Evolutionary conservation across 2,888 invertebrate species (phyloP), one percentile per base, ranked within the genome.

Genomic region (Drosophila colorata): DNA sequence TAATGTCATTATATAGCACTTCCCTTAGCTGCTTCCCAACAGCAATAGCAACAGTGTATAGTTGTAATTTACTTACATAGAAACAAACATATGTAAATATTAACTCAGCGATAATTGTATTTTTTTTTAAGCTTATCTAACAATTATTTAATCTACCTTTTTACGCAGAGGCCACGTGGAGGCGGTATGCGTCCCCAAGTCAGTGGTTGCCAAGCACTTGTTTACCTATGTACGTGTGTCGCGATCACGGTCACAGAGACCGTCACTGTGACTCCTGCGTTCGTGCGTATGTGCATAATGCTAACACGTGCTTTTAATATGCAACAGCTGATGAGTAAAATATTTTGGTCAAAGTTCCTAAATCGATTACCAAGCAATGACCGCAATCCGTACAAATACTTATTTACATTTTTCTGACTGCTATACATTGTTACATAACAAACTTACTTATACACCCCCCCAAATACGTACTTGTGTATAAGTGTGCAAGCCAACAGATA

Each of bases 261-360:
- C 1, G n/a, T 44, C n/a, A 25, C n/a, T 31, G 53, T 55, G 40
- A 43, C 14, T 11, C 46, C 7, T 7, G 16, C 31, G 49, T 43
- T 38, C 37, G 57, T 43, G 52, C 43, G 20, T 65, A 25, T 53
- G 44, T 47, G 48, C 47, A 46, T 63, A 46, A 35, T 37, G 9
- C 58, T 18, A 35, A 57, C n/a, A 56, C 16, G 18, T 33, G 37
- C 25, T 31, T 38, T 28, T 49, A 35, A 14, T 38, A 55, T 63
- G 77, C 79, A 85, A 83, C 74, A 74, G 75, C 78, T 87, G 89
- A 85, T 79, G 74, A 65, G 90, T 90, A 89, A 90, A 90, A 90
- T 90, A 90, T 90, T 87, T 90, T 90, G 90, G 90, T 89, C 90
- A 90, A 89, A 84, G 84, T 49, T 65, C 35, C 63, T 14, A n/a